Evolutionary conservation across 2,888 invertebrate species (phyloP).

Genomic region (Lathronympha strigana): DNA sequence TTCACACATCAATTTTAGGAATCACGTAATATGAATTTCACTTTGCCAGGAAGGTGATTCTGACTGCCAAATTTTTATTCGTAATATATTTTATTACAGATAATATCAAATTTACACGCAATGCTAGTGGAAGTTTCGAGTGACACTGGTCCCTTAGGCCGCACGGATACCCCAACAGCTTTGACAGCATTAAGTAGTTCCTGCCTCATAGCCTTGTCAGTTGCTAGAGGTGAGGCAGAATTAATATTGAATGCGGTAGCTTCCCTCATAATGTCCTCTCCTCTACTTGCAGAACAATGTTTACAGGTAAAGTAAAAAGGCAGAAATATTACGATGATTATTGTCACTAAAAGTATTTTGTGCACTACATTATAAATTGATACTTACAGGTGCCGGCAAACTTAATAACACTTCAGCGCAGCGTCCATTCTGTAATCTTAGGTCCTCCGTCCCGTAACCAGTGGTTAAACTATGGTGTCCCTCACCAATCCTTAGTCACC

Average conservation of each 20-base stretch:
- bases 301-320: conserved; percentile 85
- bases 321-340: not conserved
- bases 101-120: conserved; percentile 91
- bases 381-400: conserved; percentile 90
- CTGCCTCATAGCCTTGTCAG: conserved; percentile 95
- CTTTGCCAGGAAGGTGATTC: too few species aligned
- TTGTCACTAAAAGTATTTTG: not conserved
- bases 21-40: too few species aligned
- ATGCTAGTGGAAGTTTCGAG: conserved; percentile 93
- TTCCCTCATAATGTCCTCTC: conserved; percentile 93
- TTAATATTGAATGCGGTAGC: conserved; percentile 94
- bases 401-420: conserved; percentile 92
- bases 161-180: conserved; percentile 84
- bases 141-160: conserved; percentile 71
- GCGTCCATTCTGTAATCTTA: conserved; percentile 94
- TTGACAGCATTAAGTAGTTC: conserved; percentile 96
- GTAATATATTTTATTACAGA: conserved; percentile 62
- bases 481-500: conserved; percentile 88
- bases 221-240: conserved; percentile 96
- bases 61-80: not conserved
- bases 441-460: conserved; percentile 93
- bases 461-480: conserved; percentile 95
- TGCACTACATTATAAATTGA: conserved; percentile 29
- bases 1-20: too few species aligned
- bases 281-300: conserved; percentile 90